Evolutionary conservation across 2,113 vertebrate genomes (phyloP), one percentile per base, ranked within the genome.

Genomic region (Chloebia gouldiae): DNA sequence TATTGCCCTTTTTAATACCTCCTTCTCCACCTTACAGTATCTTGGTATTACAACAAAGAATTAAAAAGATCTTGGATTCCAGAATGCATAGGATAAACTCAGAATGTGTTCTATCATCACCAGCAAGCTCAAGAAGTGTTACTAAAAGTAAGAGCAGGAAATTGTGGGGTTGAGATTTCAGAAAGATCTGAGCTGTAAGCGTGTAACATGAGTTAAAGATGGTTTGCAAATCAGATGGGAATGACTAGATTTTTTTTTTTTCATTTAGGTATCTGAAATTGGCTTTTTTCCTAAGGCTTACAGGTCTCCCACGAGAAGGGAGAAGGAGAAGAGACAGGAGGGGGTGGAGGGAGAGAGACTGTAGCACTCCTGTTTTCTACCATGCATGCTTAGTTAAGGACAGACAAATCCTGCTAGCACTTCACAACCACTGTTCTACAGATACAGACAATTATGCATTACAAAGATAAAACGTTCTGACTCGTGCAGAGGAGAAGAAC

Each of bases 401-500:
- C 5, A 81, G 25, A 80, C 11, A 88, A 90, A 63, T 44, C 21
- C 57, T 71, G 8, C 18, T 50, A 1, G 0, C 49, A 49, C 86
- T 49, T 93, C 86, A 75, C 56, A 68, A 31, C 5, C 13, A 13
- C 44, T 54, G 6, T 33, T 72, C 44, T 40, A 71, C 27, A 86
- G 49, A 68, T 22, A 50, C 1, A 10, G 25, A 89, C 1, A 61
- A 90, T 16, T 15, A 57, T 4, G 1, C 22, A 53, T 27, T 45
- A 44, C 25, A 71, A 76, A 86, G 28, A 72, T 17, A 42, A 64
- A 75, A 10, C 3, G 6, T 23, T 86, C 61, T 86, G 63, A 82
- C 23, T 77, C 1, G 0, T 8, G 3, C 16, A 37, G 0, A 6
- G 8, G 21, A n/a, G 57, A 95, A 56, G 10, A 13, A 37, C 49